A percentile compares a stretch with the other conserved stretches of the same genome.
Evolutionary conservation across 1,140 invertebrate genomes (phyloP).

Genomic region (Diploscapter pachys): DNA sequence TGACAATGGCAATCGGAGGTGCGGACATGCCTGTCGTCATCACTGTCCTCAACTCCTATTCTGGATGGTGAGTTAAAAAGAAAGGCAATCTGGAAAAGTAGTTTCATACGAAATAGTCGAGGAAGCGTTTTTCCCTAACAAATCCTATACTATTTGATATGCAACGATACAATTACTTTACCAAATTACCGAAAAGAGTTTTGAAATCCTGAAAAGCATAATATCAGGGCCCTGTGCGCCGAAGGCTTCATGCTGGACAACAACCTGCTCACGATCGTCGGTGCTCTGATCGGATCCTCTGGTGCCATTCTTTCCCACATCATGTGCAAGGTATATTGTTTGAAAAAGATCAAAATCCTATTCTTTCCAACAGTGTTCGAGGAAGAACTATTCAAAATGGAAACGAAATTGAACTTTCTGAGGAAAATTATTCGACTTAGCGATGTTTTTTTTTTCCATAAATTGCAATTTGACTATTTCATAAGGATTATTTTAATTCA

Average conservation of each 20-base stretch:
- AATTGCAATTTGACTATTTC: not conserved
- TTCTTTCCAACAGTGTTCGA: not conserved
- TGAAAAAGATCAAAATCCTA: not conserved
- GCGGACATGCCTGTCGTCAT: conserved; percentile 81
- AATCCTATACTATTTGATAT: no score
- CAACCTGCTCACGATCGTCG: conserved; percentile 84
- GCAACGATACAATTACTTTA: no score
- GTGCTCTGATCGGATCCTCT: conserved; percentile 82
- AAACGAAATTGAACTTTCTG: not conserved
- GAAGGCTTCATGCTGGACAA: conserved; percentile 92
- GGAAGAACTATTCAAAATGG: conserved; percentile 5
- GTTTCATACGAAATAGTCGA: no score
- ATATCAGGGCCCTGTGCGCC: conserved; percentile 70
- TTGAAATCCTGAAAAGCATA: no score
- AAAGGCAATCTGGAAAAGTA: no score
- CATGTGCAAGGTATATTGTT: conserved; percentile 75
- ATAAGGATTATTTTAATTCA: conserved; percentile 49
- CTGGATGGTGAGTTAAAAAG: conserved; percentile 66
- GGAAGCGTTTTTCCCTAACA: no score
- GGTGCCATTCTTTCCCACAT: conserved; percentile 89
- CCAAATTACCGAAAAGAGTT: no score
- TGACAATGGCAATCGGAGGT: conserved; percentile 81
- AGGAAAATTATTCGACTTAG: no score
- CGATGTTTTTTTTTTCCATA: no score
- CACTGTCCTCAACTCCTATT: conserved; percentile 80